phyloP scores from a whole-genome alignment of 2,797 vertebrate species.

The Ctenopoma kingsleyae region DNA sequence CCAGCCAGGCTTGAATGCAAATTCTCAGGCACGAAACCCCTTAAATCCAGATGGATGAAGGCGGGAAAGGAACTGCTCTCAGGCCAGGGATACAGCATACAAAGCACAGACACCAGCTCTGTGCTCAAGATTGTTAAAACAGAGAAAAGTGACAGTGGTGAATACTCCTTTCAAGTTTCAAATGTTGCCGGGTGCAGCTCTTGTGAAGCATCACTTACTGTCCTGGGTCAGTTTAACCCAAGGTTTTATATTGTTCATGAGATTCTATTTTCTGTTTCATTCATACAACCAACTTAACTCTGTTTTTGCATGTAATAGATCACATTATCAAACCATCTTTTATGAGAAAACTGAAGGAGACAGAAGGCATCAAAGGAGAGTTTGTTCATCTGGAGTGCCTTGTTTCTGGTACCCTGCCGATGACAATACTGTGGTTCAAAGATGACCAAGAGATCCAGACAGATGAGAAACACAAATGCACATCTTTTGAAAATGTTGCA shows the following conservation, averaged over 20 bases:
- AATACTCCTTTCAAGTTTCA: conserved; percentile 90
- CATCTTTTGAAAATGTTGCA: conserved; percentile 92
- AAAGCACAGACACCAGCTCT: conserved; percentile 87
- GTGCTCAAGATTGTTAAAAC: conserved; percentile 86
- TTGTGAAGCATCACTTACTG: conserved; percentile 88
- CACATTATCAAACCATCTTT: conserved; percentile 93
- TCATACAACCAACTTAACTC: background rate
- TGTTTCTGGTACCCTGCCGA: conserved; percentile 91
- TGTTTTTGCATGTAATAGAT: conserved; percentile 82
- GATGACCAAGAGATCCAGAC: conserved; percentile 88
- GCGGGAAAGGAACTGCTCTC: conserved; percentile 87
- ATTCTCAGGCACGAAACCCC: conserved; percentile 92
- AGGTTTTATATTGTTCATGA: background rate
- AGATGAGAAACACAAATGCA: conserved; percentile 91
- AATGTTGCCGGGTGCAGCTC: conserved; percentile 89
- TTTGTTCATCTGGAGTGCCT: conserved; percentile 91
- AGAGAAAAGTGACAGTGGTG: conserved; percentile 88
- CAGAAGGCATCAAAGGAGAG: conserved; percentile 92
- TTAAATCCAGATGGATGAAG: conserved; percentile 90
- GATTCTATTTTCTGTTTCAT: background rate
- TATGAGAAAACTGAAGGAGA: conserved; percentile 90
- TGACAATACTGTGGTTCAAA: conserved; percentile 92
- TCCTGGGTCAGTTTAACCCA: conserved; percentile 88
- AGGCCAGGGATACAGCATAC: conserved; percentile 89
- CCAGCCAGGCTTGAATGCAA: conserved; percentile 90